Percentiles rank a stretch among this genome's conserved stretches.
Evolutionary conservation across 2,113 vertebrate species (phyloP).

Genomic region (Daubentonia madagascariensis): DNA sequence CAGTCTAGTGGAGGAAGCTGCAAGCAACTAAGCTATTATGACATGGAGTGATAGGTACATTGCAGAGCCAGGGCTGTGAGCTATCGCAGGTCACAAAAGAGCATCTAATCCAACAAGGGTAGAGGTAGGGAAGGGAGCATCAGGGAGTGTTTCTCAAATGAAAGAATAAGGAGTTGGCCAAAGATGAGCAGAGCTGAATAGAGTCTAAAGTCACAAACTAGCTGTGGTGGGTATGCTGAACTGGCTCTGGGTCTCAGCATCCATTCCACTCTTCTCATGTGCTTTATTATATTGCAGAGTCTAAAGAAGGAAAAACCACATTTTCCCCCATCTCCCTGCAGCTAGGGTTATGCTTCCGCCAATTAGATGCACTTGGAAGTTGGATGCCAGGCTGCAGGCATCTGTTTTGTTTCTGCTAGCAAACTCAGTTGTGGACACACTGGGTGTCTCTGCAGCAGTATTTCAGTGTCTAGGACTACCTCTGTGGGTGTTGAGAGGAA

Average conservation of each 20-base stretch:
- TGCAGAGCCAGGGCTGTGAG: background rate
- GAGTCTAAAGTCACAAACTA: background rate
- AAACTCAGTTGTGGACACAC: background rate
- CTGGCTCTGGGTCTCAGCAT: background rate
- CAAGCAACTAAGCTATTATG: background rate
- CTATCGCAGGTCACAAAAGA: background rate
- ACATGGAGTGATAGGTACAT: background rate
- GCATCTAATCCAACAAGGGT: background rate
- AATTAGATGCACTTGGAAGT: background rate
- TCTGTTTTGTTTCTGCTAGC: slow-evolving; percentile 5
- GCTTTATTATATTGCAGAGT: background rate
- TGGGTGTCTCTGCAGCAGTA: background rate
- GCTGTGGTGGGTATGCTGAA: background rate
- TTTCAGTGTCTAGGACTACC: background rate
- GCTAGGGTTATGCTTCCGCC: background rate
- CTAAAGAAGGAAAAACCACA: background rate
- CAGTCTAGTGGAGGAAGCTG: background rate
- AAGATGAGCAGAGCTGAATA: background rate
- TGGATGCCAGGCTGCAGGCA: background rate
- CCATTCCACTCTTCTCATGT: background rate
- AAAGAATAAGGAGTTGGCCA: background rate
- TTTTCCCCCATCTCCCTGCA: background rate
- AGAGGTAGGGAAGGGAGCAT: background rate
- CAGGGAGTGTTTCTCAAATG: background rate
- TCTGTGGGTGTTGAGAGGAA: background rate